phyloP scores from a whole-genome alignment of 2,113 vertebrate genomes.

The Leuciscus idus region DNA sequence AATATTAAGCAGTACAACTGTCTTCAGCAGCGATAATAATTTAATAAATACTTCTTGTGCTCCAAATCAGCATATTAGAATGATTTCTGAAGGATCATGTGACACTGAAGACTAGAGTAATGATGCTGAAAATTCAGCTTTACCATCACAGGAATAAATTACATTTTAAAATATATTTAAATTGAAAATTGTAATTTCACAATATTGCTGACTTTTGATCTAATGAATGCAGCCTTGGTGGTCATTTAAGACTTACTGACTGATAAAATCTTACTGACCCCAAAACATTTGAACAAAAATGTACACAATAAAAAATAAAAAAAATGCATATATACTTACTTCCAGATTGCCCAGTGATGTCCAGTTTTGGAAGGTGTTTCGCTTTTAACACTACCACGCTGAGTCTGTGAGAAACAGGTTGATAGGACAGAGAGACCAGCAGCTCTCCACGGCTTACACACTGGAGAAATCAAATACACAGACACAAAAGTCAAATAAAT shows the following conservation, averaged over 20 bases:
- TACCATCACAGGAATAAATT: background rate
- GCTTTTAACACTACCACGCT: constrained; percentile 97
- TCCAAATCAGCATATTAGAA: background rate
- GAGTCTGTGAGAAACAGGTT: constrained; percentile 93
- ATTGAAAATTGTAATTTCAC: background rate
- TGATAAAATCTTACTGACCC: background rate
- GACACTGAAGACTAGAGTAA: background rate
- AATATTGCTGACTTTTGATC: background rate
- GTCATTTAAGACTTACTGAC: background rate
- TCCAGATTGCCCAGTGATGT: constrained; percentile 95
- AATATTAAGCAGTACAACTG: background rate
- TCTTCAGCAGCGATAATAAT: background rate
- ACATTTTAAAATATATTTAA: background rate
- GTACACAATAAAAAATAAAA: too few species aligned
- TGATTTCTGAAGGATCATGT: too few species aligned
- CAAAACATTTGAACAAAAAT: background rate
- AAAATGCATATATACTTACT: constrained; percentile 87
- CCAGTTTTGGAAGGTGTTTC: constrained; percentile 94
- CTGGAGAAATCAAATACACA: constrained; percentile 69
- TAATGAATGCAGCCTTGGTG: background rate
- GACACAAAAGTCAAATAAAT: background rate
- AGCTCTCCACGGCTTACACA: constrained; percentile 89
- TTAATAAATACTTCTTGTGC: background rate
- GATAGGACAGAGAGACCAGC: constrained; percentile 93
- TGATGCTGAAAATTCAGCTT: background rate